These are phyloP conservation scores for Spialia ferax DNA, from an alignment of 2,888 invertebrate species.

Conservation along the genomic window DNA sequence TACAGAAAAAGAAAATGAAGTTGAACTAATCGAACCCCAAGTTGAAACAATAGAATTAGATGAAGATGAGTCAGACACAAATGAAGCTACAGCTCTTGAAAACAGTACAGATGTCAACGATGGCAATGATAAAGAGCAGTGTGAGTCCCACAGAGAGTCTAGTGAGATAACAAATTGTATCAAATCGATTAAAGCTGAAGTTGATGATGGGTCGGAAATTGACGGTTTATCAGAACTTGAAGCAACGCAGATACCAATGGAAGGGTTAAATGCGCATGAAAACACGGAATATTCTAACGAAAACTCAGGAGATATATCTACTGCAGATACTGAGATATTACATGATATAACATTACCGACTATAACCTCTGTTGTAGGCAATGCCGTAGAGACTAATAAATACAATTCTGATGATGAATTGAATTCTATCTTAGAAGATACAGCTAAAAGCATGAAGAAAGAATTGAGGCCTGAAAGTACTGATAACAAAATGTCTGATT, in stretches of 20 bases:
- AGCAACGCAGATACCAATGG: background rate
- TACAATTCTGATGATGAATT: slow-evolving; percentile 13
- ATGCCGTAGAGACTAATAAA: slow-evolving; percentile 39
- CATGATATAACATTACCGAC: slow-evolving; percentile 43
- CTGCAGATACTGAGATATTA: background rate
- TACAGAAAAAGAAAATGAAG: slow-evolving; percentile 18
- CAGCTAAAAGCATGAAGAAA: background rate
- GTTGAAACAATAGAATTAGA: slow-evolving; percentile 11
- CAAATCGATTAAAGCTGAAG: background rate
- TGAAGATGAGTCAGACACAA: slow-evolving; percentile 4
- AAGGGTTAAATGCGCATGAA: background rate
- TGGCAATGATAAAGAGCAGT: background rate
- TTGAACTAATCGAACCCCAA: slow-evolving; percentile 16
- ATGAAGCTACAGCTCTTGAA: background rate
- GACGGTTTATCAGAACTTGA: background rate
- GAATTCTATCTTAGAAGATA: slow-evolving; percentile 14
- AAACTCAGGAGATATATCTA: slow-evolving; percentile 8
- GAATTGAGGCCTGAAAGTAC: background rate
- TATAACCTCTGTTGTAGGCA: slow-evolving; percentile 54
- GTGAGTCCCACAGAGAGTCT: background rate
- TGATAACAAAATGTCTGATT: slow-evolving; percentile 18
- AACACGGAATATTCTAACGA: background rate
- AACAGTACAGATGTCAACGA: background rate
- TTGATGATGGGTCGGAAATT: background rate
- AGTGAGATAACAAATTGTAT: background rate